Evolutionary conservation across 2,113 vertebrate species (phyloP), one percentile per base, ranked within the genome.

Genomic region (Calypte anna): DNA sequence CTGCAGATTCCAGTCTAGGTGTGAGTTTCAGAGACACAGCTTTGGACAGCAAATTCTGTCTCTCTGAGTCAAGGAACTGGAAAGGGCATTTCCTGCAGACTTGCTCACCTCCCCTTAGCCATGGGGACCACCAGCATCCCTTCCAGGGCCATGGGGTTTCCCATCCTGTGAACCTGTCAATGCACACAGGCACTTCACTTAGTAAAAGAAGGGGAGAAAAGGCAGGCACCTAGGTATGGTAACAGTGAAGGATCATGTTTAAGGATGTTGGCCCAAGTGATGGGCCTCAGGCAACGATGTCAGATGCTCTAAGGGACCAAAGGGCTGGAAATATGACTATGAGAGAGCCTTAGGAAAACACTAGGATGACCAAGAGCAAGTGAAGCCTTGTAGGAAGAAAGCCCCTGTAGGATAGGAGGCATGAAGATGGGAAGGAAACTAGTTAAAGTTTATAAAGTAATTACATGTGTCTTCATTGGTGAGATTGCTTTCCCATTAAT

Each of bases 81-180:
- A 66, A 55, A 74, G 46, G 73, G 55, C 51, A 24, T 63, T 91
- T 82, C 67, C 82, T 31, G 48, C 0, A 9, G 68, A 67, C 78
- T 69, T 0, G 0, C n/a, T 82, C 62, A 27, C 13, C 12, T 11
- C 14, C 16, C 7, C 0, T 1, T 5, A 62, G 50, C 88, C 55
- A 66, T 0, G 0, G 81, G 63, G 70, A 77, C 12, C 64, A 59
- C 38, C 27, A 77, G 48, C 67, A 55, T 51, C 28, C 94, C 54
- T 51, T 48, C 46, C 0, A 3, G 82, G 93, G 66, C 67, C 85
- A 87, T 62, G 50, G 31, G 46, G 40, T 31, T 68, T 84, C 54
- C 54, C 67, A 66, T 17, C 31, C 48, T 2, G 0, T 51, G 78
- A 83, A 76, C 43, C n/a, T 12, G 0, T 0, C 0, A 22, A 76